Evolutionary conservation across 2,113 vertebrate genomes (phyloP).

Genomic region (Pluvianellus socialis): DNA sequence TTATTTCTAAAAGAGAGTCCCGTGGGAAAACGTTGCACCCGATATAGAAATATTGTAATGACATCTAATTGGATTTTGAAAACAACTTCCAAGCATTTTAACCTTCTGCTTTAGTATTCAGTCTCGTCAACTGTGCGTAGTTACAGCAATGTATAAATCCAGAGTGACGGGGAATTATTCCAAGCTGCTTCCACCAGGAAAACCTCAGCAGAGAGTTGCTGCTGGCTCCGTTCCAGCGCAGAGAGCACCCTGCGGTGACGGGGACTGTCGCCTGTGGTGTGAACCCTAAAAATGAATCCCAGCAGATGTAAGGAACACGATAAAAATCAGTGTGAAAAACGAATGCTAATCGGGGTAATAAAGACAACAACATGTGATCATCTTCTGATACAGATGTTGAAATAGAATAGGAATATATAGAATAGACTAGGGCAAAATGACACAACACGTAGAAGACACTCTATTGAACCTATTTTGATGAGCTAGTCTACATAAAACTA

Average conservation of each 20-base stretch:
- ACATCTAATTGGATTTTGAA: not conserved
- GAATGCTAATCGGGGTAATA: not conserved
- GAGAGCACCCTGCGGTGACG: not conserved
- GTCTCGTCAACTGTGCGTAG: not conserved
- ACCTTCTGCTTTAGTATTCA: not conserved
- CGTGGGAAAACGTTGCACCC: not conserved
- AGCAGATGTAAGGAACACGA: not conserved
- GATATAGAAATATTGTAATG: not conserved
- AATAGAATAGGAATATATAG: too few relatives aligned
- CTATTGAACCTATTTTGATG: not conserved
- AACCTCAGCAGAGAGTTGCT: not conserved
- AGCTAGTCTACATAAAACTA: not conserved
- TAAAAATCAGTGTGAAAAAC: not conserved
- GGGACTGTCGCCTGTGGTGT: not conserved
- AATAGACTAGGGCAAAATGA: not conserved
- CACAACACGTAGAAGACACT: not conserved
- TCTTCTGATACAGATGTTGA: not conserved
- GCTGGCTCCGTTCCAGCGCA: not conserved
- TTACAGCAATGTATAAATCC: not conserved
- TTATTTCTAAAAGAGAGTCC: not conserved
- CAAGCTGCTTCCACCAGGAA: not conserved
- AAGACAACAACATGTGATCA: not conserved
- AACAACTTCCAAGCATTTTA: not conserved
- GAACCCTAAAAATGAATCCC: not conserved
- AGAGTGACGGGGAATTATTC: not conserved